Percentiles rank a stretch among this genome's conserved stretches.
phyloP scores from a whole-genome alignment of 2,113 vertebrate genomes.

The Rhegmatorhina hoffmannsi region DNA sequence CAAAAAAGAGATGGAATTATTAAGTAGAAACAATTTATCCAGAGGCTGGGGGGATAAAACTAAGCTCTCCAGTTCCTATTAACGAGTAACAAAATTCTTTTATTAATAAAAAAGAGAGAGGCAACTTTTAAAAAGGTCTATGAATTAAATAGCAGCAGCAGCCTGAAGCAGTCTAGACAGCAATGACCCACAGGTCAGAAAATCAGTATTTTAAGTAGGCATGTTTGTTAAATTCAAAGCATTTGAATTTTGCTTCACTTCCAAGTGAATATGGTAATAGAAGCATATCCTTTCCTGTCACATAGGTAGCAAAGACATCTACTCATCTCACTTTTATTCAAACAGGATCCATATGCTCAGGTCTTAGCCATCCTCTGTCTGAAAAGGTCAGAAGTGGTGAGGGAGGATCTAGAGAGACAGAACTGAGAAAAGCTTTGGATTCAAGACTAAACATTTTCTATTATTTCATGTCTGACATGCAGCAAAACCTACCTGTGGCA shows the following conservation, averaged over 20 bases:
- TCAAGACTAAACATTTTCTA: neutral
- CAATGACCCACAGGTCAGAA: neutral
- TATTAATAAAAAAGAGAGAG: neutral
- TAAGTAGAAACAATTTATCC: neutral
- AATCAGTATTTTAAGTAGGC: neutral
- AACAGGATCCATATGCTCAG: neutral
- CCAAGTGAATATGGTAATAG: neutral
- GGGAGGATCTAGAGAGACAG: neutral
- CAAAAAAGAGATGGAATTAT: neutral
- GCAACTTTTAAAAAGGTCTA: neutral
- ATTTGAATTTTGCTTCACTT: conserved; percentile 13
- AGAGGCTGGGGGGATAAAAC: neutral
- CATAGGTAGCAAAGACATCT: neutral
- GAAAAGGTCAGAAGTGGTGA: neutral
- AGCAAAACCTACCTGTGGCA: neutral
- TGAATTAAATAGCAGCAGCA: neutral
- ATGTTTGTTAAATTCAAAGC: conserved; percentile 29
- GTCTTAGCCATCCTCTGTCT: neutral
- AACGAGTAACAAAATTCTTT: neutral
- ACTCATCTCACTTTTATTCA: neutral
- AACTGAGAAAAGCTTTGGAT: neutral
- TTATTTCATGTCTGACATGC: neutral
- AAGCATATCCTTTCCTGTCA: neutral
- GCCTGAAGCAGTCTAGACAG: neutral
- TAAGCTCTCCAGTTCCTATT: neutral